Conservation (phyloP, 2,888 invertebrate genomes). For the Volucella bombylans region DNA sequence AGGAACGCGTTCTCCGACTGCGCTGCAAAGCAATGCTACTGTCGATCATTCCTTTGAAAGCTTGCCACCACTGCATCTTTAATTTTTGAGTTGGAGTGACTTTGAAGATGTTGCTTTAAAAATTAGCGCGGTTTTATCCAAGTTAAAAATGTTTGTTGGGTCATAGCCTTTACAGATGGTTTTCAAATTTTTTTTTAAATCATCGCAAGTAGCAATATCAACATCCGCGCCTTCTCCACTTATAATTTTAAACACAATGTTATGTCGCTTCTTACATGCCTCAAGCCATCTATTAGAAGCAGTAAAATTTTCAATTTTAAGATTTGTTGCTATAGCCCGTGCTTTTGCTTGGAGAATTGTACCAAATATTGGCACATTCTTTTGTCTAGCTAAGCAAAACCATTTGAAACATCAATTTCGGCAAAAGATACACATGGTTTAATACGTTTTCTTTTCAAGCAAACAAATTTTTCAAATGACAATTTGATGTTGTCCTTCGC, state of each 20-base stretch:
- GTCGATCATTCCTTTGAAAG: too few species aligned
- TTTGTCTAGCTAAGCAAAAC: slow-evolving; percentile 21
- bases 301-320: slow-evolving; percentile 13
- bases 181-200: not conserved
- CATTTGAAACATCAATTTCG: too few species aligned
- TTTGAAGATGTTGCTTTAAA: not conserved
- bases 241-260: not conserved
- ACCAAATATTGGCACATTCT: slow-evolving; percentile 27
- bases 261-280: too few species aligned
- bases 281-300: too few species aligned
- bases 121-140: not conserved
- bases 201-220: not conserved
- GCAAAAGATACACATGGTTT: too few species aligned
- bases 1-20: not conserved
- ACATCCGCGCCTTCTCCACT: not conserved
- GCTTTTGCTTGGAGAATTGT: slow-evolving; percentile 26
- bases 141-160: not conserved
- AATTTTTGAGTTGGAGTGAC: too few species aligned
- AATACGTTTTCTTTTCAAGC: too few species aligned
- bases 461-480: too few species aligned
- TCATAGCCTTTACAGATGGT: not conserved
- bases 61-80: too few species aligned
- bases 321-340: slow-evolving; percentile 8
- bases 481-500: too few species aligned
- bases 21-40: too few species aligned